Evolutionary conservation across 2,113 vertebrate species (phyloP).

Genomic region (Sapajus apella): DNA sequence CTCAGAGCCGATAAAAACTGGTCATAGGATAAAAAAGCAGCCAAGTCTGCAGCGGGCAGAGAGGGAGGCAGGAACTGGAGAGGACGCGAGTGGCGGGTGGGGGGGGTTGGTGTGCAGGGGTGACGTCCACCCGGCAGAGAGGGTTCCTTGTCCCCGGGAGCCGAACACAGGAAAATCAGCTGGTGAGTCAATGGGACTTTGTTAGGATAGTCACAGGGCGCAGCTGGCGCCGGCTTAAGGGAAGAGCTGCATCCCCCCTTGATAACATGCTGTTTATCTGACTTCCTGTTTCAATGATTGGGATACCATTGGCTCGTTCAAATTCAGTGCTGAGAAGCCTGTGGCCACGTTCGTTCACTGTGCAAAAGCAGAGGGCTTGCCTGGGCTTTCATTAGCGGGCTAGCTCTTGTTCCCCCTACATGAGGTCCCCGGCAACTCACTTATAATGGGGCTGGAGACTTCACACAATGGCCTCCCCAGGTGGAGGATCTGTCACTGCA

Average conservation of each 20-base stretch:
- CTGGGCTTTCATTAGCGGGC: neutral
- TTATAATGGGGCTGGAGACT: neutral
- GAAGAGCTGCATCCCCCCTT: constrained; percentile 49
- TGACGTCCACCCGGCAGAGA: neutral
- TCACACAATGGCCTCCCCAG: neutral
- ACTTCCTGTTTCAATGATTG: constrained; percentile 71
- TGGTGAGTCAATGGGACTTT: constrained; percentile 64
- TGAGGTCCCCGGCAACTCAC: neutral
- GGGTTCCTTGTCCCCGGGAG: neutral
- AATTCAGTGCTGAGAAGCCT: constrained; percentile 40
- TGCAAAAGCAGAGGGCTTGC: neutral
- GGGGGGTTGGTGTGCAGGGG: neutral
- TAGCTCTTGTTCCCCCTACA: accelerated
- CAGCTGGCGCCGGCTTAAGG: constrained; percentile 71
- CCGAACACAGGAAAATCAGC: constrained; percentile 35
- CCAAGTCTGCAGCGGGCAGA: neutral
- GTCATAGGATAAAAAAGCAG: neutral
- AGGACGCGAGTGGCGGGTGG: neutral
- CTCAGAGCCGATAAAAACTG: neutral
- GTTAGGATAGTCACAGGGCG: constrained; percentile 49
- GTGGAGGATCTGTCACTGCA: neutral
- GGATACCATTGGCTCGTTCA: constrained; percentile 73
- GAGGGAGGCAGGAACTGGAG: neutral
- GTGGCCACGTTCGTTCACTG: neutral
- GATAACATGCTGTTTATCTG: constrained; percentile 58